Percentiles rank a stretch among this genome's conserved stretches.
Conservation (phyloP, 2,888 invertebrate genomes). For the Diaperis boleti region DNA sequence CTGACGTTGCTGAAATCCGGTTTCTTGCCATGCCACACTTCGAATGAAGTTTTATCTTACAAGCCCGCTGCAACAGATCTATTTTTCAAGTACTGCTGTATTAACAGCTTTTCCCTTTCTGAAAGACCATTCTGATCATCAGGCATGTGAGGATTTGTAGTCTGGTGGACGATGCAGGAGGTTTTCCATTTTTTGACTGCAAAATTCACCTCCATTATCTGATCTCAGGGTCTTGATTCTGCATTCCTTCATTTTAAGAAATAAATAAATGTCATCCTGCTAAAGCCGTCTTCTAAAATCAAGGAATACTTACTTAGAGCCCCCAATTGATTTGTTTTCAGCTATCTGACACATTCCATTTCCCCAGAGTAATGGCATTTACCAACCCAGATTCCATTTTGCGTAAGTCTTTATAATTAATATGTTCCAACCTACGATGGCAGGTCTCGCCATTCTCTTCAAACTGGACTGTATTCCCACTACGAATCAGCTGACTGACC, state of each 20-base stretch:
- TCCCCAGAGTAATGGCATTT: no score
- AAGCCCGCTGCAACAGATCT: slow-evolving; percentile 50
- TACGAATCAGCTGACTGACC: no score
- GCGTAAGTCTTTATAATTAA: slow-evolving; percentile 24
- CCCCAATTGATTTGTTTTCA: no score
- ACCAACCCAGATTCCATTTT: no score
- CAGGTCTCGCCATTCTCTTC: slow-evolving; percentile 38
- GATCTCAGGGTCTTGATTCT: not conserved
- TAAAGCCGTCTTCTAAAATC: no score
- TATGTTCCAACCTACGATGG: slow-evolving; percentile 46
- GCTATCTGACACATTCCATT: no score
- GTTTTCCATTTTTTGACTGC: not conserved
- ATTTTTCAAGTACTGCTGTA: slow-evolving; percentile 53
- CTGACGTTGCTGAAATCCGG: slow-evolving; percentile 49
- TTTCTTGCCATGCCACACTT: slow-evolving; percentile 47
- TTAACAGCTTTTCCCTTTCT: slow-evolving; percentile 55
- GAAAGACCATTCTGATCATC: slow-evolving; percentile 48
- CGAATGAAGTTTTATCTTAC: slow-evolving; percentile 49
- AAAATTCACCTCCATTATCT: not conserved
- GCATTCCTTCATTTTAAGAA: not conserved
- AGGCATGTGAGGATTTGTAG: slow-evolving; percentile 44
- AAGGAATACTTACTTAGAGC: no score
- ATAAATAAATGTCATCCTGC: not conserved
- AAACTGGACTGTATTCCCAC: slow-evolving; percentile 49
- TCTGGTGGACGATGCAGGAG: slow-evolving; percentile 34